These are phyloP conservation scores for Lissocephala sabroskyi DNA, from an alignment of 2,888 invertebrate genomes.

Conservation along the genomic window DNA sequence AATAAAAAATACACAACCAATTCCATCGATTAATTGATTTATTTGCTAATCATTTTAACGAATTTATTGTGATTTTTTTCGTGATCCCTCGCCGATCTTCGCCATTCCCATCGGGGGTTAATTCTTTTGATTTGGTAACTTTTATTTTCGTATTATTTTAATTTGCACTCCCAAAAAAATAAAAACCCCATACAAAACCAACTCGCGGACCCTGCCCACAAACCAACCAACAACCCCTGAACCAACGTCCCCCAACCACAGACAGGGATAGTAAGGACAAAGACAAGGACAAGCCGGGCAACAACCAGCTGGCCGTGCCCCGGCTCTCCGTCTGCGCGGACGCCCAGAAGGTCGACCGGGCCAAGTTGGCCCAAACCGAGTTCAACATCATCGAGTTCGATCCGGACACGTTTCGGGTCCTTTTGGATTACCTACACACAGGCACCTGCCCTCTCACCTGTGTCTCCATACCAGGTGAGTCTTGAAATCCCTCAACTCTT, in stretches of 20 bases:
- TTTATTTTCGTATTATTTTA: slow-evolving; percentile 1
- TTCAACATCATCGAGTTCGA: slow-evolving; percentile 97
- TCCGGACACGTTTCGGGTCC: slow-evolving; percentile 91
- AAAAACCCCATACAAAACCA: slow-evolving; percentile 5
- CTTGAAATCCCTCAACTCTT: too few species aligned
- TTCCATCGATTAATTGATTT: too few species aligned
- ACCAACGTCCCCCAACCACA: too few species aligned
- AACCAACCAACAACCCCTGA: too few species aligned
- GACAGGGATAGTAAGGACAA: slow-evolving; percentile 88
- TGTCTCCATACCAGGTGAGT: slow-evolving; percentile 87
- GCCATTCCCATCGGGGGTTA: too few species aligned
- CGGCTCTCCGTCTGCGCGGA: slow-evolving; percentile 93
- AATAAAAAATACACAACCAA: slow-evolving; percentile 6
- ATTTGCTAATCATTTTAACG: too few species aligned
- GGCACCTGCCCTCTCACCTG: slow-evolving; percentile 94
- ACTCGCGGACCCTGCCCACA: slow-evolving; percentile 26
- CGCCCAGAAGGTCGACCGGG: slow-evolving; percentile 93
- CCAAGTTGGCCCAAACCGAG: slow-evolving; percentile 94
- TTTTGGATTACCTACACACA: slow-evolving; percentile 93
- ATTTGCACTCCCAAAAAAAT: slow-evolving; percentile 16
- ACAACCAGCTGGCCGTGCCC: slow-evolving; percentile 85
- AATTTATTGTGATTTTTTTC: too few species aligned
- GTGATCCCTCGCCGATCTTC: too few species aligned
- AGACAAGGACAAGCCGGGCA: slow-evolving; percentile 83
- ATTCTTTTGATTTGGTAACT: background rate